Evolutionary conservation across 2,113 vertebrate genomes (phyloP).

Genomic region (Muntiacus reevesi): DNA sequence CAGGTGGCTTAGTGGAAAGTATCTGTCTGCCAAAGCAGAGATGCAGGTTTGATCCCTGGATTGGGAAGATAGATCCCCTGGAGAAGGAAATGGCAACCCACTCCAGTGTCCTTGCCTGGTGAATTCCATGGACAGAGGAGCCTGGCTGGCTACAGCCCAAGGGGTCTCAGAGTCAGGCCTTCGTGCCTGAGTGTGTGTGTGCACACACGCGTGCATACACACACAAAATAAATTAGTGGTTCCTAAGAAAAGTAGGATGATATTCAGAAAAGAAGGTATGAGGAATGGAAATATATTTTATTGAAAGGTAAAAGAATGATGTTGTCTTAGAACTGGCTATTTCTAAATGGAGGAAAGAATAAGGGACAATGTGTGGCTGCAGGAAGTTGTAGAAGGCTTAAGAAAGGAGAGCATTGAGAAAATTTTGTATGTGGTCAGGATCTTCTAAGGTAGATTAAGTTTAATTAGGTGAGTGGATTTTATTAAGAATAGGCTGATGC

Average conservation of each 20-base stretch:
- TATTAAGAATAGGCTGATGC: background rate
- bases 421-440: background rate
- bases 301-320: background rate
- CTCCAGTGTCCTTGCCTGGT: background rate
- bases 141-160: background rate
- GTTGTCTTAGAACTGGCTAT: background rate
- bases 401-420: background rate
- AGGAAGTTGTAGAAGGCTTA: background rate
- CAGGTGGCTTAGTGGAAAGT: background rate
- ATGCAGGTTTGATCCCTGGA: background rate
- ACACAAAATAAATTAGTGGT: background rate
- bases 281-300: background rate
- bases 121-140: background rate
- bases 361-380: background rate
- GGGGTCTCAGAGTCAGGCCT: background rate
- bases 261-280: background rate
- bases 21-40: background rate
- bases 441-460: background rate
- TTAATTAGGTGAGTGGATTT: background rate
- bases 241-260: background rate
- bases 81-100: background rate
- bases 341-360: background rate
- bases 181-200: background rate
- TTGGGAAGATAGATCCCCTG: background rate
- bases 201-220: rapidly evolving